phyloP scores from a whole-genome alignment of 2,888 invertebrate species.

The Erebia palarica region DNA sequence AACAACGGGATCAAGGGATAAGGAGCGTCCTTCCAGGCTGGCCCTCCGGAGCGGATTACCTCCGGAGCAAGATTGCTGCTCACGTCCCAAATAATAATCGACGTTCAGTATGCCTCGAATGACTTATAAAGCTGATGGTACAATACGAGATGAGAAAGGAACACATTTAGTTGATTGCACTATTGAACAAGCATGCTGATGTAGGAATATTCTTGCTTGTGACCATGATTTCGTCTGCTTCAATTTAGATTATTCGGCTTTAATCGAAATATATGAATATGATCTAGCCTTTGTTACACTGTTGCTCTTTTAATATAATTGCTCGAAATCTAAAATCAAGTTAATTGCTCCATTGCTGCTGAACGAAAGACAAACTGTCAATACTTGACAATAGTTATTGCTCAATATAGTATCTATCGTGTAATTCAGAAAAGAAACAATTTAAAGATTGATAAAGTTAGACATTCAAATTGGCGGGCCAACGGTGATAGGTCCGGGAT shows the following conservation, averaged over 20 bases:
- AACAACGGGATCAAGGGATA: constrained; percentile 83
- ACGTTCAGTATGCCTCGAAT: constrained; percentile 31
- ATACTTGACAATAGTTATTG: too few species aligned
- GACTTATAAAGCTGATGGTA: constrained; percentile 28
- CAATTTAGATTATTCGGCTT: too few species aligned
- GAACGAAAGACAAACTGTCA: too few species aligned
- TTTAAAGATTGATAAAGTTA: constrained; percentile 33
- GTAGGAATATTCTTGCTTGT: too few species aligned
- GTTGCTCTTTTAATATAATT: too few species aligned
- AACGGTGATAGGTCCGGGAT: constrained; percentile 36
- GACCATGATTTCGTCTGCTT: too few species aligned
- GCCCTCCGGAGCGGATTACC: constrained; percentile 79
- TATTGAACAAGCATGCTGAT: too few species aligned
- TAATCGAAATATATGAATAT: too few species aligned
- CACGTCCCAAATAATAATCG: constrained; percentile 57
- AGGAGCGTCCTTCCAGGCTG: constrained; percentile 80
- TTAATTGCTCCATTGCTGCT: too few species aligned
- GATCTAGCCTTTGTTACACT: too few species aligned
- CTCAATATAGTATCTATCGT: not conserved
- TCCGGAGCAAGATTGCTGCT: constrained; percentile 69
- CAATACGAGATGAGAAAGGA: not conserved
- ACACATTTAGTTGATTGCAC: not conserved
- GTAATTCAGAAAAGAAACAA: not conserved
- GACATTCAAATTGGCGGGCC: constrained; percentile 35
- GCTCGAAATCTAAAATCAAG: too few species aligned